A percentile compares a stretch with the other conserved stretches of the same genome.
Conservation (phyloP, 2,888 invertebrate genomes). For the Agonopterix heracliana region DNA sequence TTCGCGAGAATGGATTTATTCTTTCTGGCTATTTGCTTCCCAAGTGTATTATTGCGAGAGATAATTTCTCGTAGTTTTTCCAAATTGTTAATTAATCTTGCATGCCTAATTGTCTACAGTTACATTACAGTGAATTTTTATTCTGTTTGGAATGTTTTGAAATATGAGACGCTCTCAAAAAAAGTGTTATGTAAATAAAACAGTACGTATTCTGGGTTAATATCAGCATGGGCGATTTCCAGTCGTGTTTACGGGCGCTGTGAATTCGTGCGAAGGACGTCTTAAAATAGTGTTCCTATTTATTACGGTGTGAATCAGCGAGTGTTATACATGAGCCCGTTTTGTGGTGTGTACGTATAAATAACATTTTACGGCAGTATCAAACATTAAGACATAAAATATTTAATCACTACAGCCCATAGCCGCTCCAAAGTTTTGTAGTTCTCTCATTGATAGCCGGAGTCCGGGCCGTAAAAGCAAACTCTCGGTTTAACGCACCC, state of each 20-base stretch:
- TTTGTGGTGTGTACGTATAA: slow-evolving; percentile 22
- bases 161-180: slow-evolving; percentile 28
- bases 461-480: slow-evolving; percentile 36
- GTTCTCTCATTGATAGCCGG: slow-evolving; percentile 32
- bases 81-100: slow-evolving; percentile 44
- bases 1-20: slow-evolving; percentile 66
- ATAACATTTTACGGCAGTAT: slow-evolving; percentile 29
- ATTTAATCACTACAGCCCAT: slow-evolving; percentile 27
- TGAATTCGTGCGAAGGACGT: slow-evolving; percentile 66
- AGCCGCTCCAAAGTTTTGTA: slow-evolving; percentile 39
- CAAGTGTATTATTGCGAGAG: slow-evolving; percentile 41
- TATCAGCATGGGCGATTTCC: slow-evolving; percentile 52
- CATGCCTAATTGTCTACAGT: slow-evolving; percentile 28
- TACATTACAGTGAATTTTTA: neutral
- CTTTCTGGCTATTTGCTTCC: slow-evolving; percentile 60
- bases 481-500: slow-evolving; percentile 47
- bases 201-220: slow-evolving; percentile 43
- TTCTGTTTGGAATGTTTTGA: slow-evolving; percentile 17
- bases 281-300: slow-evolving; percentile 64
- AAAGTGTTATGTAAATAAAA: slow-evolving; percentile 39
- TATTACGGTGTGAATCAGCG: slow-evolving; percentile 54
- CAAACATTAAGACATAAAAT: slow-evolving; percentile 31
- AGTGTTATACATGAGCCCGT: slow-evolving; percentile 26
- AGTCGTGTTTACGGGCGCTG: slow-evolving; percentile 53
- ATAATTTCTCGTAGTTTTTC: slow-evolving; percentile 51